These are phyloP conservation scores for Scaptodrosophila lebanonensis DNA, from an alignment of 1,140 invertebrate genomes.

Conservation along the genomic window DNA sequence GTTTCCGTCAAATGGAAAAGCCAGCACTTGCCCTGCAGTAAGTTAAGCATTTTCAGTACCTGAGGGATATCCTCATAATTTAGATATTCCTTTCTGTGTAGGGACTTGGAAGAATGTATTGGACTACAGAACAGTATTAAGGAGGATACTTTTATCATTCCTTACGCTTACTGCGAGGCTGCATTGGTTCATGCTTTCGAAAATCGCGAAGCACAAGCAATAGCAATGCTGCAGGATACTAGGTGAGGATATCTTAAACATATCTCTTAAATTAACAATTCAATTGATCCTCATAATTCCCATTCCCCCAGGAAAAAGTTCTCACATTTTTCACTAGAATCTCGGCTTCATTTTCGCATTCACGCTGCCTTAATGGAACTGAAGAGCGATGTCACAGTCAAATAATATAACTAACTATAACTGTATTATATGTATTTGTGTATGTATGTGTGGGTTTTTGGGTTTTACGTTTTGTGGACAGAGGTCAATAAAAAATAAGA, in stretches of 20 bases:
- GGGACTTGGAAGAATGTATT: conserved; percentile 83
- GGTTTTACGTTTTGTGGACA: too few relatives aligned
- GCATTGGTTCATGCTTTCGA: conserved; percentile 86
- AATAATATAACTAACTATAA: too few relatives aligned
- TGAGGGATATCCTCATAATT: background rate
- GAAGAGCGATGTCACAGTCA: conserved; percentile 74
- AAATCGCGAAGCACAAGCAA: conserved; percentile 83
- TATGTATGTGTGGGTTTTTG: too few relatives aligned
- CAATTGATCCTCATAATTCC: background rate
- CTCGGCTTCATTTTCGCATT: conserved; percentile 93
- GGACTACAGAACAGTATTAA: conserved; percentile 87
- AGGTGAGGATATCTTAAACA: conserved; percentile 81
- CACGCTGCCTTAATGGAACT: conserved; percentile 86
- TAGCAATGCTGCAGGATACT: conserved; percentile 87
- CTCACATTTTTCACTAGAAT: conserved; percentile 93
- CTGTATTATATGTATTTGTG: too few relatives aligned
- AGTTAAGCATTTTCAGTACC: conserved; percentile 11
- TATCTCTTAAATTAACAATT: background rate
- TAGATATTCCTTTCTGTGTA: conserved; percentile 5
- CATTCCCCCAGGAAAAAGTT: conserved; percentile 85
- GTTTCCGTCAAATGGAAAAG: conserved; percentile 86
- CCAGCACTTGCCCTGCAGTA: conserved; percentile 85
- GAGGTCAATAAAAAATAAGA: too few relatives aligned
- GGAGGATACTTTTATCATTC: conserved; percentile 90
- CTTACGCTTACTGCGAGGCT: conserved; percentile 92